Conservation (phyloP, 2,797 vertebrate genomes). For the Xenentodon cancila region DNA sequence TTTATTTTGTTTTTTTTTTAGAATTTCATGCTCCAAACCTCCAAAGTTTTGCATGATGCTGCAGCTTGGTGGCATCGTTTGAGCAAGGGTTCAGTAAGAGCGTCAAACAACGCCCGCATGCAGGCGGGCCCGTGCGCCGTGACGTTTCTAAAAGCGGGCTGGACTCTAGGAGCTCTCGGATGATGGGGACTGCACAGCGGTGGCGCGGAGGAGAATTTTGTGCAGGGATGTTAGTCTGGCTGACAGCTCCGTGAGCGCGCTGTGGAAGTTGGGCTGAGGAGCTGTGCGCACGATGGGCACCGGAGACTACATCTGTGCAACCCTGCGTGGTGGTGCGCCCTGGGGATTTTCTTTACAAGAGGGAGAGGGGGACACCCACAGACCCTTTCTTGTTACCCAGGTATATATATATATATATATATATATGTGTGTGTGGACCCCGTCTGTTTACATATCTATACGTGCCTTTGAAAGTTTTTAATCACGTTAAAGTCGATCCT, state of each 20-base stretch:
- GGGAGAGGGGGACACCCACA: slow-evolving; percentile 85
- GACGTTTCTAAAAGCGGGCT: slow-evolving; percentile 73
- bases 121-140: slow-evolving; percentile 65
- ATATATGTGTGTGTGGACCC: no score
- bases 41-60: neutral
- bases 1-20: no score
- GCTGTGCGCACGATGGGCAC: slow-evolving; percentile 86
- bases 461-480: no score
- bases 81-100: neutral
- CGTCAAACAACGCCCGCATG: slow-evolving; percentile 29
- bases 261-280: slow-evolving; percentile 55
- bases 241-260: slow-evolving; percentile 43
- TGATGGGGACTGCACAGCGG: slow-evolving; percentile 66
- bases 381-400: slow-evolving; percentile 89
- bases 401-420: no score
- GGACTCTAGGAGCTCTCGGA: slow-evolving; percentile 63
- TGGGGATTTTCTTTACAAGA: slow-evolving; percentile 94
- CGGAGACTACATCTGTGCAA: slow-evolving; percentile 93
- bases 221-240: slow-evolving; percentile 47
- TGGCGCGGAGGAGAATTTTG: slow-evolving; percentile 41
- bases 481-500: no score
- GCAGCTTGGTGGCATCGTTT: neutral
- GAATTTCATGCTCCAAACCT: no score
- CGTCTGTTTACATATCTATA: no score
- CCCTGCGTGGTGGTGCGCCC: slow-evolving; percentile 91